Evolutionary conservation across 2,113 vertebrate species (phyloP).

Genomic region (Quiscalus mexicanus): DNA sequence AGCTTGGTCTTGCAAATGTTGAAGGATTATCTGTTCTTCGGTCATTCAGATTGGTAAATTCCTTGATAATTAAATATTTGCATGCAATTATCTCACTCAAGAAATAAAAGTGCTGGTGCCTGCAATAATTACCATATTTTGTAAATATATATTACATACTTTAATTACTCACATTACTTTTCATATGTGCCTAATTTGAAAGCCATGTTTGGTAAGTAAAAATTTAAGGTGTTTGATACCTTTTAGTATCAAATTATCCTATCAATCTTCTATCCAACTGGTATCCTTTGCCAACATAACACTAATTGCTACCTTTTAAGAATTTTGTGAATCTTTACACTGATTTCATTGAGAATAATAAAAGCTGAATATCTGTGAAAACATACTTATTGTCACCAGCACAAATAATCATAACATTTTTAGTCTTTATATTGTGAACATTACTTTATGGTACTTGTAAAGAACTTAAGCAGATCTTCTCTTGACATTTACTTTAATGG

Average conservation of each 20-base stretch:
- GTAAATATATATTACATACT: not conserved
- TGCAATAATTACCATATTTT: not conserved
- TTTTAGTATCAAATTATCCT: not conserved
- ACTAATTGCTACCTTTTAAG: not conserved
- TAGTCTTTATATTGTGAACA: not conserved
- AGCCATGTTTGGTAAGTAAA: not conserved
- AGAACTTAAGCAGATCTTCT: not conserved
- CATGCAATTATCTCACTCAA: not conserved
- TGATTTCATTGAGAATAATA: not conserved
- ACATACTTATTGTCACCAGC: not conserved
- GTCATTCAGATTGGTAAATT: constrained; percentile 93
- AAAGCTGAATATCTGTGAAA: not conserved
- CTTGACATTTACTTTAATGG: not conserved
- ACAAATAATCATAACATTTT: not conserved
- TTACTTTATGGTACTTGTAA: not conserved
- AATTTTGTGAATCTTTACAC: not conserved
- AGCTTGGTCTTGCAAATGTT: constrained; percentile 83
- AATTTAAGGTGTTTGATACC: not conserved
- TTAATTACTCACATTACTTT: not conserved
- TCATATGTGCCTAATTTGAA: not conserved
- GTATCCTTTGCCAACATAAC: not conserved
- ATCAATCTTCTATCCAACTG: not conserved
- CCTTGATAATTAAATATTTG: not conserved
- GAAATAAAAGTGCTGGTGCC: not conserved
- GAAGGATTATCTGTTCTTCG: constrained; percentile 89